Conservation (phyloP, 2,113 vertebrate genomes). For the Xenopus laevis region DNA sequence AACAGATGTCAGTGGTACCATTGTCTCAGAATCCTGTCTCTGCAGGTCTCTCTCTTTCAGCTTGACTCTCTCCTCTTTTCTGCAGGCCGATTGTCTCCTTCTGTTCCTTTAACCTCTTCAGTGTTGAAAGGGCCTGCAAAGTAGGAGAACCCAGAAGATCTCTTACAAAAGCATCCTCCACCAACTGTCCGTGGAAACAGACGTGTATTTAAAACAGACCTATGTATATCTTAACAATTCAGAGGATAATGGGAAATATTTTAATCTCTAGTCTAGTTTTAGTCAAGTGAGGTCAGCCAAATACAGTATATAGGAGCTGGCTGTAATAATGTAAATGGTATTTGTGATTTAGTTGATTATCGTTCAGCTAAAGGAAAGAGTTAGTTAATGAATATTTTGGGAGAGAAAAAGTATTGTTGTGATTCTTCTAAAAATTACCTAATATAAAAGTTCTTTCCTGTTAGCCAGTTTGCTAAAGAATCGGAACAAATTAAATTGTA, state of each 20-base stretch:
- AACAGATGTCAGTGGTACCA: slow-evolving; percentile 23
- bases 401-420: too few species aligned
- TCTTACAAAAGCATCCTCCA: neutral
- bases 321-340: too few species aligned
- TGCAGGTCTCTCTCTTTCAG: neutral
- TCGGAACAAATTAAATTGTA: too few species aligned
- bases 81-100: neutral
- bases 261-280: neutral
- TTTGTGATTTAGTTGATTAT: too few species aligned
- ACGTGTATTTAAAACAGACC: neutral
- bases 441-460: too few species aligned
- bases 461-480: too few species aligned
- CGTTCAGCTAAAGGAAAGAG: too few species aligned
- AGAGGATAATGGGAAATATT: neutral
- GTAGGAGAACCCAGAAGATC: neutral
- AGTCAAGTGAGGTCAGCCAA: too few species aligned
- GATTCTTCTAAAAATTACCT: too few species aligned
- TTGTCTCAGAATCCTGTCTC: slow-evolving; percentile 9
- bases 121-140: neutral
- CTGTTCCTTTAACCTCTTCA: slow-evolving; percentile 6
- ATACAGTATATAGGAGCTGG: too few species aligned
- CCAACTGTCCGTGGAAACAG: neutral
- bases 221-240: neutral
- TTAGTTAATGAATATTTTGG: too few species aligned
- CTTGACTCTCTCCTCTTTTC: neutral